A percentile compares a stretch with the other conserved stretches of the same genome.
phyloP scores from a whole-genome alignment of 2,113 vertebrate genomes.

The Gadus macrocephalus region DNA sequence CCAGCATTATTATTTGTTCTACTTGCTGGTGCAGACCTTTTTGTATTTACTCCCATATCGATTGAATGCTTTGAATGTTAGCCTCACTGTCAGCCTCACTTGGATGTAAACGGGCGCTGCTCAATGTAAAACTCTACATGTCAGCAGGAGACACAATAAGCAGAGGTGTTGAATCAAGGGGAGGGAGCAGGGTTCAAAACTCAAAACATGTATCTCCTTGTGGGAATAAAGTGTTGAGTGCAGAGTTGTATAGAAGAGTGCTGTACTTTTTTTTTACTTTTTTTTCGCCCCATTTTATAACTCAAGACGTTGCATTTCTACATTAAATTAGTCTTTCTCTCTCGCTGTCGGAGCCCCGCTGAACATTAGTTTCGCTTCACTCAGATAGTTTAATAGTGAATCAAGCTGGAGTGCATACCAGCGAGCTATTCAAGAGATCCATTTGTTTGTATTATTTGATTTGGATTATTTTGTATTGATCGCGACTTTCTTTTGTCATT shows the following conservation, averaged over 20 bases:
- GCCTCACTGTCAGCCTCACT: too few species aligned
- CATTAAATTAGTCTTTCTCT: not conserved
- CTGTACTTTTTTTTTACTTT: conserved; percentile 3
- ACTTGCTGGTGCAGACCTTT: too few species aligned
- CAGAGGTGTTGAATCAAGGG: conserved; percentile 11
- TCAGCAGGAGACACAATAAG: conserved; percentile 37
- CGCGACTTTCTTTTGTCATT: not conserved
- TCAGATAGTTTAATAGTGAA: conserved; percentile 8
- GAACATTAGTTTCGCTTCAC: conserved; percentile 18
- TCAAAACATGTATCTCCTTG: too few species aligned
- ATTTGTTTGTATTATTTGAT: not conserved
- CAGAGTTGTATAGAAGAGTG: not conserved
- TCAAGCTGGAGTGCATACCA: conserved; percentile 1
- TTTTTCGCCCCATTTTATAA: conserved; percentile 12
- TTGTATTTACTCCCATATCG: too few species aligned
- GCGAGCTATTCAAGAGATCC: not conserved
- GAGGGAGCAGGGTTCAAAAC: conserved; percentile 21
- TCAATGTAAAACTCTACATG: too few species aligned
- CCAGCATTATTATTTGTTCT: too few species aligned
- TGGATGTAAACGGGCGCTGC: too few species aligned
- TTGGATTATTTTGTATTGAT: too few species aligned
- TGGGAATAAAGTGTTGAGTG: conserved; percentile 32
- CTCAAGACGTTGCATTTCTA: conserved; percentile 12
- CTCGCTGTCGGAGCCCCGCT: not conserved
- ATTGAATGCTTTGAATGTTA: too few species aligned